phyloP scores from a whole-genome alignment of 2,113 vertebrate species.

The Callorhinus ursinus region DNA sequence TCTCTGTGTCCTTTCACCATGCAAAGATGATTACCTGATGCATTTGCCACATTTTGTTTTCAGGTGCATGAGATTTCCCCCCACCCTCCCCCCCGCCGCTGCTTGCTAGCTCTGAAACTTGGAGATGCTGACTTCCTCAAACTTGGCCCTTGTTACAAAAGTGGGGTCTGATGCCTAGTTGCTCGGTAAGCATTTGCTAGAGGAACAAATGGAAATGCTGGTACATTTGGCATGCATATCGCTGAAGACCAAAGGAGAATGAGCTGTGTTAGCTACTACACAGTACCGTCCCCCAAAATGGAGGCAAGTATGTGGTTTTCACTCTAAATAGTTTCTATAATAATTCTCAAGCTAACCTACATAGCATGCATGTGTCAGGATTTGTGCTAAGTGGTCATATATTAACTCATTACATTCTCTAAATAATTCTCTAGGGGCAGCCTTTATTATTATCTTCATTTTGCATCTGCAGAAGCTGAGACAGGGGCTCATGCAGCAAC shows the following conservation, averaged over 20 bases:
- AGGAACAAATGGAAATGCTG: not conserved
- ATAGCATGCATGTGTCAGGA: not conserved
- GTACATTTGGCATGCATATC: not conserved
- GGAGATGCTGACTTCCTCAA: not conserved
- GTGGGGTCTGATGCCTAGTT: too few relatives aligned
- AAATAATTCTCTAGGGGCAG: not conserved
- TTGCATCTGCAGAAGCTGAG: not conserved
- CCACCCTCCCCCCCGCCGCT: rapidly evolving
- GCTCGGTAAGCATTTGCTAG: not conserved
- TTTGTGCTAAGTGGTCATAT: not conserved
- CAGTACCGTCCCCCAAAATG: not conserved
- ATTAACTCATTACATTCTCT: not conserved
- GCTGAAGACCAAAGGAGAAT: not conserved
- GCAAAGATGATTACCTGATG: not conserved
- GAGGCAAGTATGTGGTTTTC: not conserved
- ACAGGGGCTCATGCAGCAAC: not conserved
- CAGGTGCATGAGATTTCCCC: not conserved
- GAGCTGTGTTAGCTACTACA: rapidly evolving
- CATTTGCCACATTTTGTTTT: too few relatives aligned
- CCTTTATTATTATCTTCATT: not conserved
- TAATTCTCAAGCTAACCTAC: not conserved
- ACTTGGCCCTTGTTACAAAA: not conserved
- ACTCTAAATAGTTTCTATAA: not conserved
- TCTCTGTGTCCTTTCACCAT: not conserved
- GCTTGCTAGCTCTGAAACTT: not conserved